phyloP scores from a whole-genome alignment of 1,140 invertebrate genomes.

The Armadillidium nasatum region DNA sequence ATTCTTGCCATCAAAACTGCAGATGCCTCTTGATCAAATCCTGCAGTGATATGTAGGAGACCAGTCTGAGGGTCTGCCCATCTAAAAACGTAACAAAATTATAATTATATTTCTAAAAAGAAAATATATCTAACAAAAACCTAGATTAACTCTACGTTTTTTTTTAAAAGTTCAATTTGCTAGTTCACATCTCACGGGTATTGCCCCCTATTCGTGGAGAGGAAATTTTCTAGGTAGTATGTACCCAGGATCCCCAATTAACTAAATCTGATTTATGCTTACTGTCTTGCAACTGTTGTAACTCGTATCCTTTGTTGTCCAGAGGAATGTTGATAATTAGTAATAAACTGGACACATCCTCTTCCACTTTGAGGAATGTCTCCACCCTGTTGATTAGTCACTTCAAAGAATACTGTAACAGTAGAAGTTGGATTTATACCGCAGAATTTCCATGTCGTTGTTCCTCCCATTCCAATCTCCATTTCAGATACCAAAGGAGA shows the following conservation, averaged over 20 bases:
- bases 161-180: no score
- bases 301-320: constrained; percentile 92
- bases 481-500: constrained; percentile 87
- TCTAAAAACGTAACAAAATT: constrained; percentile 46
- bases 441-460: constrained; percentile 98
- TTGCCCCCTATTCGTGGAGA: no score
- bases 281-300: constrained; percentile 94
- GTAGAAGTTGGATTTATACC: constrained; percentile 88
- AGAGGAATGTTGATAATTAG: constrained; percentile 96
- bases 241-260: no score
- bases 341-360: constrained; percentile 97
- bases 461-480: constrained; percentile 94
- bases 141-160: no score
- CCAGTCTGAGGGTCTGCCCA: constrained; percentile 57
- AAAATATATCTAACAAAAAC: no score
- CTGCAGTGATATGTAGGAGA: constrained; percentile 63
- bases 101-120: no score
- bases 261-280: constrained; percentile 49
- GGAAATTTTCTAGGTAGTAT: no score
- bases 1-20: constrained; percentile 95
- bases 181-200: no score
- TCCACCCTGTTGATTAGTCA: constrained; percentile 79
- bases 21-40: constrained; percentile 96
- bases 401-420: constrained; percentile 92
- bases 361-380: constrained; percentile 91